A percentile compares a stretch with the other conserved stretches of the same genome.
Conservation (phyloP, 2,888 invertebrate genomes). For the Amiota mariae region DNA sequence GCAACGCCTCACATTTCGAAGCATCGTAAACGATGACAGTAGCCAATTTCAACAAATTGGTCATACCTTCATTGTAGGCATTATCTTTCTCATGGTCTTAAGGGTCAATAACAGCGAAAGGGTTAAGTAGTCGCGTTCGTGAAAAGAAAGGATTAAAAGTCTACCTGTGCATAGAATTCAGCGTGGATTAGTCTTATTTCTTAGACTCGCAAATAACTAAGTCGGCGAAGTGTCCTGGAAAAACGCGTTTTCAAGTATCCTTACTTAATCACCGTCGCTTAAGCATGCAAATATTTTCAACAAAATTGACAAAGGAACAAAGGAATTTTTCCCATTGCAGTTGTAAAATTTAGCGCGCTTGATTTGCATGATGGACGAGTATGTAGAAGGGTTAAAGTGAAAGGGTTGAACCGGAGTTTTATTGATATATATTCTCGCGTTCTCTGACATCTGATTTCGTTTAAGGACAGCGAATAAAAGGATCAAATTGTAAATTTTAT, state of each 20-base stretch:
- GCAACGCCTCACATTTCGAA: no score
- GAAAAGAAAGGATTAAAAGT: slow-evolving; percentile 52
- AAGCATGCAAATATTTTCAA: slow-evolving; percentile 66
- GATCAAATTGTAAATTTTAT: no score
- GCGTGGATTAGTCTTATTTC: slow-evolving; percentile 61
- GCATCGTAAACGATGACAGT: slow-evolving; percentile 45
- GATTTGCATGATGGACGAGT: slow-evolving; percentile 43
- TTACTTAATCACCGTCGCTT: slow-evolving; percentile 60
- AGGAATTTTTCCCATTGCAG: neutral
- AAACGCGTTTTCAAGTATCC: slow-evolving; percentile 35
- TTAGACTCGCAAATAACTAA: slow-evolving; percentile 43
- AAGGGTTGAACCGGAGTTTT: slow-evolving; percentile 42
- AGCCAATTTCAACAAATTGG: slow-evolving; percentile 66
- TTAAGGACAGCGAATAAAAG: slow-evolving; percentile 34
- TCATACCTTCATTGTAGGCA: slow-evolving; percentile 57
- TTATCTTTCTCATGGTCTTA: no score
- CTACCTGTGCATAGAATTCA: slow-evolving; percentile 50
- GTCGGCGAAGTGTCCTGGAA: slow-evolving; percentile 31
- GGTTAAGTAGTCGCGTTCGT: slow-evolving; percentile 46
- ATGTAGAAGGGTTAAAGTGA: slow-evolving; percentile 33
- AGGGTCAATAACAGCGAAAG: slow-evolving; percentile 40
- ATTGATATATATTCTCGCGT: neutral
- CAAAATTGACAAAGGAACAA: slow-evolving; percentile 37
- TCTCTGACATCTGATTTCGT: slow-evolving; percentile 54
- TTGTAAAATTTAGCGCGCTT: slow-evolving; percentile 50